Base-by-base conservation (phyloP, 2,888 invertebrate species). In the Anorthoa munda region DNA sequence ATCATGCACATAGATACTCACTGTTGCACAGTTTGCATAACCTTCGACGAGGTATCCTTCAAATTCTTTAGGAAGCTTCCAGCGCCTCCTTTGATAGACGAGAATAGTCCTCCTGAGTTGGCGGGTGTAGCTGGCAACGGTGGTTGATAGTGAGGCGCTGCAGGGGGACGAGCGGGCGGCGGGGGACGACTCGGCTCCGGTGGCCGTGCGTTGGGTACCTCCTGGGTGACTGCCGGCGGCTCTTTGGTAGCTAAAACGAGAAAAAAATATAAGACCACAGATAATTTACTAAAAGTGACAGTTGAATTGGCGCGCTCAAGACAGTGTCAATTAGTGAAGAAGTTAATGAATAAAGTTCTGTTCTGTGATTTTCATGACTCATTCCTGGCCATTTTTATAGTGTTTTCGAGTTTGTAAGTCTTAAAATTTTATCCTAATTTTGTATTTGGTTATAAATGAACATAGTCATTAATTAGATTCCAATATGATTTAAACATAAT, bases 11-110 rank as follows among this genome's bases (percentile, higher is more conserved):
- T 7, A 45, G 1, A 45, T 60, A 60, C 97, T 97, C 92, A 98
- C 97, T 99, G 98, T 93, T 99, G 99, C 83, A 99, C 98, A 53
- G 99, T 98, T 92, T 99, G 99, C 98, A 99, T 99, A 58, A 99
- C 99, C 97, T 99, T 99, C 53, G 98, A 98, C 26, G 99, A 99
- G 0, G 99, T 99, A 90, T 99, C 99, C 93, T 99, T 99, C 46
- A 99, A 95, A 91, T 99, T 99, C 90, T 99, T 99, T 77, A 99
- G 96, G 88, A 99, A 98, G 90, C 98, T 99, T 3, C 99, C 99
- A 31, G 99, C 99, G 66, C 99, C 99, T 39, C 99, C 99, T 92
- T 98, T 98, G 50, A 99, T 96, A 0, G 99, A 98, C 4, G 98
- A 98, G 94, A 98, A 98, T 39, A 98, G 93, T 45, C 98, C 98